A percentile compares a stretch with the other conserved stretches of the same genome.
Evolutionary conservation across 23 tunicate genomes (phyloP).

Genomic region (Clavelina lepadiformis): DNA sequence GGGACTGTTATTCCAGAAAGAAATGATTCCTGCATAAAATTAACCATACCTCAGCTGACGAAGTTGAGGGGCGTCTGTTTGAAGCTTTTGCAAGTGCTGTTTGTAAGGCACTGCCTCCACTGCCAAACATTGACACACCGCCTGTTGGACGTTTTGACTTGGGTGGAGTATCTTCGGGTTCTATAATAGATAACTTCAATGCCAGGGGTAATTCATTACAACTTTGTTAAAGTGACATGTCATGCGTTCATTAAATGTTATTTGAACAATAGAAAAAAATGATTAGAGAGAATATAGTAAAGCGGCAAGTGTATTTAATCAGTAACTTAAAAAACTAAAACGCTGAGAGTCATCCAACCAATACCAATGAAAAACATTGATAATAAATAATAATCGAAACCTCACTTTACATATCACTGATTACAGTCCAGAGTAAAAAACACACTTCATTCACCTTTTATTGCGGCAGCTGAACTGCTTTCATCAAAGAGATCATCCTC

Average conservation of each 20-base stretch:
- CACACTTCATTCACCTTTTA: background rate
- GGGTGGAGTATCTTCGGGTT: background rate
- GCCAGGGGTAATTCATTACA: background rate
- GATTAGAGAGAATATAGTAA: no score
- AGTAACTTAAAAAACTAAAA: no score
- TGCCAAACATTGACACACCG: constrained; percentile 72
- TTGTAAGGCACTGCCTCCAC: constrained; percentile 32
- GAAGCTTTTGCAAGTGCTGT: constrained; percentile 13
- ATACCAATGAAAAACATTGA: no score
- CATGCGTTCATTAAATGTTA: no score
- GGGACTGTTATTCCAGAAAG: background rate
- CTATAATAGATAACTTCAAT: background rate
- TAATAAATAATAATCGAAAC: no score
- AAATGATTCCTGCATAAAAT: background rate
- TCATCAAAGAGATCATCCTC: constrained; percentile 39
- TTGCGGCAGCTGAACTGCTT: background rate
- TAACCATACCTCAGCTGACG: constrained; percentile 10
- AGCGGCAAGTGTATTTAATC: no score
- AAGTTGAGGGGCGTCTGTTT: constrained; percentile 1
- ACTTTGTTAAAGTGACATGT: background rate
- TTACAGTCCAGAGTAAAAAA: no score
- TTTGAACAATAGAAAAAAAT: no score
- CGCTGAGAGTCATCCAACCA: no score
- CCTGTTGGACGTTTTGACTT: constrained; percentile 43
- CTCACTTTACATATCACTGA: no score